Percentiles rank a stretch among this genome's conserved stretches.
phyloP scores from a whole-genome alignment of 2,888 invertebrate genomes.

The Caenorhabditis sulstoni region DNA sequence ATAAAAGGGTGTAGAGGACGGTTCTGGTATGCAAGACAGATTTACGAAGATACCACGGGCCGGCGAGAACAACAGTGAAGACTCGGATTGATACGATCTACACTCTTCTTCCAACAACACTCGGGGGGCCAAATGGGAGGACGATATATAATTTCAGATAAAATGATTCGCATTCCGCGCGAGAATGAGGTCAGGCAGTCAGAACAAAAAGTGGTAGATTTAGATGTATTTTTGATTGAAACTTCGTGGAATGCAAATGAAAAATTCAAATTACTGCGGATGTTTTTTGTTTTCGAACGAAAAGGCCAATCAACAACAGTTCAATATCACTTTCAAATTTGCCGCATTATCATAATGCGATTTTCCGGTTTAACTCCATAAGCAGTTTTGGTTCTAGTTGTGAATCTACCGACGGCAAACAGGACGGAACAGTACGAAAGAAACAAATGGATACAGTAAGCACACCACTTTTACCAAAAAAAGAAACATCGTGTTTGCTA shows the following conservation, averaged over 20 bases:
- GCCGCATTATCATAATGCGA: conserved; percentile 46
- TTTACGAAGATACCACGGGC: conserved; percentile 47
- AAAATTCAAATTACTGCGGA: too few species aligned
- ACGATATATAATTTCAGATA: conserved; percentile 53
- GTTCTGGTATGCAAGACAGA: conserved; percentile 46
- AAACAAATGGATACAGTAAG: neutral
- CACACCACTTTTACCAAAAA: neutral
- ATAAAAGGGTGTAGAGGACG: conserved; percentile 44
- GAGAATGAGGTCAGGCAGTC: neutral
- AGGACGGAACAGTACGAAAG: neutral
- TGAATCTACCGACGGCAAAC: neutral
- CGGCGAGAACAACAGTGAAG: conserved; percentile 49
- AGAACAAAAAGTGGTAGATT: conserved; percentile 3
- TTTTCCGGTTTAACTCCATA: conserved; percentile 23
- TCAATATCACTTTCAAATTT: conserved; percentile 20
- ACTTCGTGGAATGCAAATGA: too few species aligned
- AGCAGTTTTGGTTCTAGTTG: conserved; percentile 2
- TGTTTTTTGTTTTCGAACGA: too few species aligned
- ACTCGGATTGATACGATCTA: conserved; percentile 50
- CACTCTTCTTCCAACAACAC: conserved; percentile 49
- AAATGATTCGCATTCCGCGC: conserved; percentile 50
- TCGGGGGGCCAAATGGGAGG: conserved; percentile 20
- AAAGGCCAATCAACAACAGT: neutral
- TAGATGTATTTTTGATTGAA: too few species aligned
- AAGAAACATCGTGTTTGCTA: conserved; percentile 14